Evolutionary conservation across 2,888 invertebrate species (phyloP), one percentile per base, ranked within the genome.

Genomic region (Eledona agricola): DNA sequence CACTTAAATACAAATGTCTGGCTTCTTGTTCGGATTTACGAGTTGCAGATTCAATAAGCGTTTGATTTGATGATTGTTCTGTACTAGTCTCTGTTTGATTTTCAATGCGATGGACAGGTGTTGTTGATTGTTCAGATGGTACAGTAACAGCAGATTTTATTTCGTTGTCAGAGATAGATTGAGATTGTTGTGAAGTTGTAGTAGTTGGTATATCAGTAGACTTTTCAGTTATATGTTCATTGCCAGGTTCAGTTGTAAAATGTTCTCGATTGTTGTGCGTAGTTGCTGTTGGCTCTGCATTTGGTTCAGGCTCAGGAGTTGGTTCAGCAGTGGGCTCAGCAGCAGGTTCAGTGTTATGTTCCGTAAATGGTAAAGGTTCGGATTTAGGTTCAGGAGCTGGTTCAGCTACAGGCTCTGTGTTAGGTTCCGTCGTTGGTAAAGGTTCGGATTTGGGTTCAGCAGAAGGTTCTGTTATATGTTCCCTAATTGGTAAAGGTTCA

Each of bases 371-470:
- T 38, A 23, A 13, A 13, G 58, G 76, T 53, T 81, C 78, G 6
- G 84, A 71, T 47, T 68, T 64, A 0, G 72, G 74, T 40, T 66
- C 72, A 9, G 73, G 78, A 38, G 74, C 71, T 31, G 78, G 62
- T 60, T 71, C 71, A 1, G 72, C 63, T 42, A 68, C 63, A 0
- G 73, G 64, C 55, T 76, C 74, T 0, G 79, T 68, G 59, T 75
- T 69, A 0, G 75, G 68, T 50, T 75, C 71, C 2, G 71, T 59
- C 13, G 69, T 64, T 2, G 72, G 67, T 54, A 75, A 72, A 0
- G 64, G 60, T 52, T 70, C 51, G 12, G 31, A 26, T 5, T 19
- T 19, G 3, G 51, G 51, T 22, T 62, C 56, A 4, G 12, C 3
- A 5, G 20, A 12, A 9, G 22, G 19, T 13, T 15, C 25, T 5